Conservation (phyloP, 2,888 invertebrate species). For the Toxonevra muliebris region DNA sequence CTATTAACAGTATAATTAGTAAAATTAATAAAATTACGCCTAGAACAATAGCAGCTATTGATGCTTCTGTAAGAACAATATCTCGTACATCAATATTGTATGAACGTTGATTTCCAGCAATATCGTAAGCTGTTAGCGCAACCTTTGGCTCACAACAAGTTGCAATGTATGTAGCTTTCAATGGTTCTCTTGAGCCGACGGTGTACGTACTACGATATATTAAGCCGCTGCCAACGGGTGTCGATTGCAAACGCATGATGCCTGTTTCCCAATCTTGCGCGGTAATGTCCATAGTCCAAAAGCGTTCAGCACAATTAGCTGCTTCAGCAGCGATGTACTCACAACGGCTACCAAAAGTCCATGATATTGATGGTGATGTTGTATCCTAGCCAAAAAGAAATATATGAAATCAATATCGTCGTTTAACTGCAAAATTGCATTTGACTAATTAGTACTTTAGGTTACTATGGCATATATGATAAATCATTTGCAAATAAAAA, state of each 20-base stretch:
- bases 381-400: conserved; percentile 62
- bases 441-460: no score
- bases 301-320: conserved; percentile 71
- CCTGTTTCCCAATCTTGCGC: conserved; percentile 75
- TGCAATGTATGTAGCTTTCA: conserved; percentile 74
- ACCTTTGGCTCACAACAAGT: conserved; percentile 78
- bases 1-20: conserved; percentile 69
- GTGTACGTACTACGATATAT: conserved; percentile 72
- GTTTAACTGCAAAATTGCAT: no score
- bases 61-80: conserved; percentile 60
- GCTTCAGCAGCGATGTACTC: conserved; percentile 61
- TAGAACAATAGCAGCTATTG: conserved; percentile 77
- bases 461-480: no score
- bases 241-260: conserved; percentile 70
- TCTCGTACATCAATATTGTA: conserved; percentile 71
- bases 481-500: no score
- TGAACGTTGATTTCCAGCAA: conserved; percentile 73
- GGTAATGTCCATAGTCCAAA: conserved; percentile 76
- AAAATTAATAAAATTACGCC: conserved; percentile 73
- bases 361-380: conserved; percentile 70
- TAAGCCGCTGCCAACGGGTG: conserved; percentile 70
- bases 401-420: neutral
- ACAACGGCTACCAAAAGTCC: conserved; percentile 74
- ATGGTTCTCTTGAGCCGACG: conserved; percentile 74
- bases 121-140: conserved; percentile 74